Evolutionary conservation across 1,140 invertebrate species (phyloP), one percentile per base, ranked within the genome.

Genomic region (Popillia japonica): DNA sequence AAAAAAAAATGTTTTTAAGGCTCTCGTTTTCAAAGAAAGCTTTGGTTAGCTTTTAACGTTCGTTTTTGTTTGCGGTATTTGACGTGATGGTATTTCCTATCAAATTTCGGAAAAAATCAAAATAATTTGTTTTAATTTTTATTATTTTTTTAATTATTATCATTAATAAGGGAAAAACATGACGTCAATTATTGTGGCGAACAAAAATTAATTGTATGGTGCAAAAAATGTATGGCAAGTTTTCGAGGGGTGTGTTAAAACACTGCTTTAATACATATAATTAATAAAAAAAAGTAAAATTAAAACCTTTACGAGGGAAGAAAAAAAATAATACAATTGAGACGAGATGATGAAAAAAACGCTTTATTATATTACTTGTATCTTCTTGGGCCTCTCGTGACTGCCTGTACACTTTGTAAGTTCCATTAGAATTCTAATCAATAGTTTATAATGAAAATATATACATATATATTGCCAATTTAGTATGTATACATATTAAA

Each of bases 391-490:
- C 83, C 82, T 82, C 80, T 81, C 81, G 80, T 34, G 77, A 82
- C 80, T 79, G 83, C 81, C 83, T 81, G 22, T 68, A 79, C 80
- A 79, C 82, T 68, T 68, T 82, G 78, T 82, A 84, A 85, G 84
- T 85, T 85, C 83, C 83, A 83, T 80, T 83, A 84, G 81, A 83
- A 81, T 76, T 79, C 79, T 79, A 81, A 82, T 80, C 84, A 83
- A 80, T 83, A 85, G 84, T 85, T 84, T 84, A 68, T 68, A 55
- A 55, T 55, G 48, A 55, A 55, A 55, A 55, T 55, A 55, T 55
- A 55, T 55, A 55, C 48, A 55, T 81, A 40, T 84, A 72, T 84
- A 83, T 84, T 86, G 85, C 85, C 85, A 86, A 86, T 84, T 82
- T 86, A 85, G 83, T 83, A 76, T 76, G 23, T 76, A 75, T 75